Percentiles rank a stretch among this genome's conserved stretches.
These are phyloP conservation scores for Coregonus ussuriensis DNA, from an alignment of 2,797 vertebrate genomes.

Conservation along the genomic window DNA sequence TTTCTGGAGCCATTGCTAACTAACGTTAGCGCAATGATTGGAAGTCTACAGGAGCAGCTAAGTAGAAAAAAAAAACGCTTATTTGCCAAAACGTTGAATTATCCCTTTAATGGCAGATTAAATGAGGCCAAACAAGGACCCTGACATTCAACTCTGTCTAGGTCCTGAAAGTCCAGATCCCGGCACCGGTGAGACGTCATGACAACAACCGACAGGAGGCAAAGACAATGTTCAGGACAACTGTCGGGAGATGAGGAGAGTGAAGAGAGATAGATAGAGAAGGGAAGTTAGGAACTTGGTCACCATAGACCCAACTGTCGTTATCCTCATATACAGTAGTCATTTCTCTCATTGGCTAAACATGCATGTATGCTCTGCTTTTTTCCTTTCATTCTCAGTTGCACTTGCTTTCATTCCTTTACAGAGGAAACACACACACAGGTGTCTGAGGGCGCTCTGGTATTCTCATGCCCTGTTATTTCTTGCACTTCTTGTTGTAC, in stretches of 20 bases:
- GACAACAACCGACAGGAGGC: constrained; percentile 59
- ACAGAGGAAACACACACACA: constrained; percentile 2
- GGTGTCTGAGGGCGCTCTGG: neutral
- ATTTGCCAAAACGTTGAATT: no score
- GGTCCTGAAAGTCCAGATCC: constrained; percentile 68
- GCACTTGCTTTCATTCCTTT: neutral
- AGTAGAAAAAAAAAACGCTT: no score
- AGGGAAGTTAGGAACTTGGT: neutral
- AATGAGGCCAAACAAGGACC: constrained; percentile 19
- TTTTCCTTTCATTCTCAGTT: neutral
- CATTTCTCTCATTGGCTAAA: neutral
- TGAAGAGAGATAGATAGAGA: constrained; percentile 53
- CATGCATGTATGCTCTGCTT: neutral
- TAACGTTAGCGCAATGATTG: no score
- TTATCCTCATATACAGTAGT: neutral
- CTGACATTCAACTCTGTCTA: constrained; percentile 44
- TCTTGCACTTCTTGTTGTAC: constrained; percentile 45
- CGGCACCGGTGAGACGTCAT: constrained; percentile 69
- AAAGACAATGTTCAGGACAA: constrained; percentile 31
- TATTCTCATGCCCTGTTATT: constrained; percentile 38
- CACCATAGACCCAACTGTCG: neutral
- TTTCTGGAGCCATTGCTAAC: no score
- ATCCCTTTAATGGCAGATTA: constrained; percentile 30
- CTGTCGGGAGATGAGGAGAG: constrained; percentile 40
- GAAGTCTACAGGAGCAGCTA: no score